Percentiles rank a stretch among this genome's conserved stretches.
Conservation (phyloP, 2,888 invertebrate genomes). For the Orchesellides sinensis region DNA sequence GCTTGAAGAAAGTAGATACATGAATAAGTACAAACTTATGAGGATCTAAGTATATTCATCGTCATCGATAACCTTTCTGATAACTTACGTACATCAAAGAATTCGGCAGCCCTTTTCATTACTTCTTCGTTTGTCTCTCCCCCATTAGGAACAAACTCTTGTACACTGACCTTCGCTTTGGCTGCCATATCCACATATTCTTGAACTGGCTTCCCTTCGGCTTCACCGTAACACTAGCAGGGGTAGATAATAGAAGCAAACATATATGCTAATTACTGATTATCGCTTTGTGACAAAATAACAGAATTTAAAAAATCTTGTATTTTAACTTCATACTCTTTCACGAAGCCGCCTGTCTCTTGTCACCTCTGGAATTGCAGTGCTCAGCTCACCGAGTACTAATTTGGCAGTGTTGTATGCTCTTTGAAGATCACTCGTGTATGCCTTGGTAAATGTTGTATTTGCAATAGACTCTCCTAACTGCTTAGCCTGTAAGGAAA, state of each 20-base stretch:
- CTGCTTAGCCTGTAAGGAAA: conserved; percentile 64
- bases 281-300: too few species aligned
- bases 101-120: conserved; percentile 27
- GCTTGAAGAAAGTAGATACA: too few species aligned
- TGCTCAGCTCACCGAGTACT: conserved; percentile 51
- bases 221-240: conserved; percentile 66
- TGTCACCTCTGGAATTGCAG: conserved; percentile 26
- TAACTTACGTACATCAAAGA: conserved; percentile 57
- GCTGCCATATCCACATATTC: conserved; percentile 63
- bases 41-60: not conserved
- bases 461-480: conserved; percentile 59
- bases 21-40: too few species aligned
- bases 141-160: conserved; percentile 65
- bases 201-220: conserved; percentile 67
- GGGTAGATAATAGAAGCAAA: not conserved
- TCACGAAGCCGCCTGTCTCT: conserved; percentile 68
- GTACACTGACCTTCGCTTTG: conserved; percentile 43
- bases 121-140: conserved; percentile 64
- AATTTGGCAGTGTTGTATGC: conserved; percentile 68
- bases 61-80: not conserved
- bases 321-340: conserved; percentile 52
- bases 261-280: not conserved
- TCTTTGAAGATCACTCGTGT: conserved; percentile 66
- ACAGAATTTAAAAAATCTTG: not conserved
- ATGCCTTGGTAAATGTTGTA: conserved; percentile 55